These are phyloP conservation scores for Oligia strigilis DNA, from an alignment of 2,888 invertebrate genomes.

Conservation along the genomic window DNA sequence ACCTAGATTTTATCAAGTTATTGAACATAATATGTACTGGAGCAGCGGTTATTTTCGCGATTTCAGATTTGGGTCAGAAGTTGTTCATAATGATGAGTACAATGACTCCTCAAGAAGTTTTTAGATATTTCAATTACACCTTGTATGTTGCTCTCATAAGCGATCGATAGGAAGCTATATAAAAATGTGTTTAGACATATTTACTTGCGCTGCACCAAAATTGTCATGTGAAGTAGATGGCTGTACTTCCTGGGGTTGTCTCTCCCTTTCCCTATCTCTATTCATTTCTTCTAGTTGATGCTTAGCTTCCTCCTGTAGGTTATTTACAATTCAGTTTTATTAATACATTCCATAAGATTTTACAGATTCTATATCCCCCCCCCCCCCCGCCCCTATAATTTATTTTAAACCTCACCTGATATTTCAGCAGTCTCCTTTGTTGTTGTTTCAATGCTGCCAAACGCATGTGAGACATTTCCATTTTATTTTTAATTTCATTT, in stretches of 20 bases:
- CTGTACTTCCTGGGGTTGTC: constrained; percentile 82
- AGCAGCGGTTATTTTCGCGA: neutral
- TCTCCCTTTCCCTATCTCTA: constrained; percentile 79
- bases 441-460: constrained; percentile 91
- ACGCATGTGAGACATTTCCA: constrained; percentile 91
- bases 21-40: neutral
- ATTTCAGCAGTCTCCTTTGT: constrained; percentile 88
- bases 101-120: neutral
- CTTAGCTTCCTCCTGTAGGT: constrained; percentile 87
- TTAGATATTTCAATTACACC: neutral
- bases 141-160: neutral
- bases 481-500: constrained; percentile 91
- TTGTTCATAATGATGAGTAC: neutral
- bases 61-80: neutral
- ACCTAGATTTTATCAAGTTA: neutral
- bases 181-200: constrained; percentile 1
- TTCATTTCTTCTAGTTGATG: constrained; percentile 88
- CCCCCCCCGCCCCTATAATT: neutral
- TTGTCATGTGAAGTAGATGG: constrained; percentile 85
- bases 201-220: constrained; percentile 81
- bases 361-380: neutral
- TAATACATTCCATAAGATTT: neutral
- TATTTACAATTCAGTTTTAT: neutral
- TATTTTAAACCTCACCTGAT: constrained; percentile 78
- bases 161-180: neutral